A percentile compares a stretch with the other conserved stretches of the same genome.
Conservation (phyloP, 2,113 vertebrate species). For the Pyxicephalus adspersus region DNA sequence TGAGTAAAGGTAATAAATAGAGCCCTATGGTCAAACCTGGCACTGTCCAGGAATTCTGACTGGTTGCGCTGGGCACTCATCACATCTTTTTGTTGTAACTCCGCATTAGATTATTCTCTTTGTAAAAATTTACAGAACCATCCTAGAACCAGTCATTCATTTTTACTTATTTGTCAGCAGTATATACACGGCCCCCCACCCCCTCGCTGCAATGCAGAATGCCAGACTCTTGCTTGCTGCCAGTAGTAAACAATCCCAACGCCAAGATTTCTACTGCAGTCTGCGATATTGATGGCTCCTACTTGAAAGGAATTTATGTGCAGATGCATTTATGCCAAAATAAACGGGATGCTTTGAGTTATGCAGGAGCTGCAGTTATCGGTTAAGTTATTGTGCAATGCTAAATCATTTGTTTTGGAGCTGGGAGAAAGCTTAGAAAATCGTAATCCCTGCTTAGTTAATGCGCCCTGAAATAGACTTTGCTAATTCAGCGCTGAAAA, state of each 20-base stretch:
- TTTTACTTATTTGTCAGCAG: neutral
- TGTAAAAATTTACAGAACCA: no score
- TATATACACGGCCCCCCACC: neutral
- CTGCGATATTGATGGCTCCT: constrained; percentile 14
- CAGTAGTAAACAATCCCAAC: neutral
- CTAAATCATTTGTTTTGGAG: neutral
- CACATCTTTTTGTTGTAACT: no score
- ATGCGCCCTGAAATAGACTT: neutral
- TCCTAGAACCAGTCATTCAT: no score
- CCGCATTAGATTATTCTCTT: no score
- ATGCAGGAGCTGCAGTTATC: neutral
- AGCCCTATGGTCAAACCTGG: no score
- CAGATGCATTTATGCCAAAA: constrained; percentile 10
- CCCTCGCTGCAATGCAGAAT: constrained; percentile 42
- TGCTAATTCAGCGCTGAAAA: neutral
- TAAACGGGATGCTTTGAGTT: neutral
- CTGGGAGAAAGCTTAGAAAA: neutral
- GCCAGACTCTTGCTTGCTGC: neutral
- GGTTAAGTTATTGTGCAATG: neutral
- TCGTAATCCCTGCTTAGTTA: neutral
- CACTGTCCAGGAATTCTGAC: no score
- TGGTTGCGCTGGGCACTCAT: no score
- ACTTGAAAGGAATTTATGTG: constrained; percentile 46
- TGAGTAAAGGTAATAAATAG: no score
- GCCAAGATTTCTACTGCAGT: constrained; percentile 50